Conservation (phyloP, 2,113 vertebrate genomes). For the Buteo buteo region DNA sequence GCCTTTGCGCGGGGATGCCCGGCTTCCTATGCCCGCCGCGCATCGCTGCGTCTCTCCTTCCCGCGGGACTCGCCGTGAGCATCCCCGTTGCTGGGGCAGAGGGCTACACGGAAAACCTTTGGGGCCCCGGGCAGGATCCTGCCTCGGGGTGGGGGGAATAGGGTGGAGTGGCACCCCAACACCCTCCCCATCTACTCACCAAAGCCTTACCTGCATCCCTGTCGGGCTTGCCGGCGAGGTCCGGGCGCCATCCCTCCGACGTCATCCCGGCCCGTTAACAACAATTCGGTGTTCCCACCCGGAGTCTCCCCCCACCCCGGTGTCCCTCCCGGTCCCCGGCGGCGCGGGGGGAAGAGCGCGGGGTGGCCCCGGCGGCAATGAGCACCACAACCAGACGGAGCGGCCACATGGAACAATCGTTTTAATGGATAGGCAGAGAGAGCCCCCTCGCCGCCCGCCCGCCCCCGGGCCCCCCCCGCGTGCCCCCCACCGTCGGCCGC, state of each 20-base stretch:
- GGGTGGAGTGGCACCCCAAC: not conserved
- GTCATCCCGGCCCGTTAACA: rapidly evolving
- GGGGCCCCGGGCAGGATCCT: rapidly evolving
- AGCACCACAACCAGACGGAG: slow-evolving; percentile 71
- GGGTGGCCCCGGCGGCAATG: slow-evolving; percentile 20
- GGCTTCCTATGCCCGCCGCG: not conserved
- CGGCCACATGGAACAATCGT: slow-evolving; percentile 78
- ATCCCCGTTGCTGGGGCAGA: not conserved
- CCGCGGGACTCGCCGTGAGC: rapidly evolving
- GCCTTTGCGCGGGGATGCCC: rapidly evolving
- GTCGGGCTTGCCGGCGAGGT: not conserved
- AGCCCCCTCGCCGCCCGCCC: slow-evolving; percentile 62
- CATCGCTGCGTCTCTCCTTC: not conserved
- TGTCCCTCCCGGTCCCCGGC: not conserved
- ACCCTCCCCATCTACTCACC: not conserved
- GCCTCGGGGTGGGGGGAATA: not conserved
- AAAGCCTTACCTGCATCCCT: not conserved
- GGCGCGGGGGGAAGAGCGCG: not conserved
- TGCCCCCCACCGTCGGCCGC: not conserved
- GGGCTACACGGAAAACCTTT: rapidly evolving
- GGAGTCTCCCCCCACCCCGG: rapidly evolving
- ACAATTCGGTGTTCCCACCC: not conserved
- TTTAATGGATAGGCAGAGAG: slow-evolving; percentile 81
- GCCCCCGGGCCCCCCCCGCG: not conserved
- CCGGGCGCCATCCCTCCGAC: rapidly evolving